phyloP scores from a whole-genome alignment of 2,888 invertebrate species.

The Ariolimax columbianus region DNA sequence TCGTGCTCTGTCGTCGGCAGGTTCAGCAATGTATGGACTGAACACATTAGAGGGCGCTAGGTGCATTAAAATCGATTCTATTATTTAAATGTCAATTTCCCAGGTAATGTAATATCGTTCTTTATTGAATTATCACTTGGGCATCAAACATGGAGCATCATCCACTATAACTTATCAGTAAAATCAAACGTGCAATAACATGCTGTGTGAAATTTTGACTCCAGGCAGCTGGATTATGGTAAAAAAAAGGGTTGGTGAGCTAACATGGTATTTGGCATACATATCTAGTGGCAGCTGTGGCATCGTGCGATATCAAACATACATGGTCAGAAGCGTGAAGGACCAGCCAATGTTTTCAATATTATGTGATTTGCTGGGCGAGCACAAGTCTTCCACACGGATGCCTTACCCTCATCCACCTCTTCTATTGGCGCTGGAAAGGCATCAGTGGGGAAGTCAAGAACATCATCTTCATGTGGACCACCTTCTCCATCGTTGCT shows the following conservation, averaged over 20 bases:
- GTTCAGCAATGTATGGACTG: no score
- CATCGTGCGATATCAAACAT: background rate
- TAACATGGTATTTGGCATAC: no score
- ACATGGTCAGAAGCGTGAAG: background rate
- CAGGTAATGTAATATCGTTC: no score
- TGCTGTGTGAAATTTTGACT: background rate
- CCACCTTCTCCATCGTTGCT: slow-evolving; percentile 40
- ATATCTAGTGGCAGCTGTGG: no score
- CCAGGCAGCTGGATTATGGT: background rate
- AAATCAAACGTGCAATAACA: no score
- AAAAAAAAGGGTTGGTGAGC: background rate
- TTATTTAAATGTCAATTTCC: no score
- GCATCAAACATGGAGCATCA: background rate
- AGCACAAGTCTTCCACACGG: background rate
- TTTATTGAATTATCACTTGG: no score
- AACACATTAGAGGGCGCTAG: no score
- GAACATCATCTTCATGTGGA: background rate
- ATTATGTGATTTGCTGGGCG: background rate
- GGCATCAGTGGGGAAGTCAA: background rate
- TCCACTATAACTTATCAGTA: no score
- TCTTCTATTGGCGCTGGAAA: slow-evolving; percentile 20
- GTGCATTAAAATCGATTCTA: no score
- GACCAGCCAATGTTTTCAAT: background rate
- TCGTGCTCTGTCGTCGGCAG: no score
- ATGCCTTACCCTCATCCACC: slow-evolving; percentile 43